phyloP scores from a whole-genome alignment of 2,888 invertebrate species.

The Synanthedon andrenaeformis region DNA sequence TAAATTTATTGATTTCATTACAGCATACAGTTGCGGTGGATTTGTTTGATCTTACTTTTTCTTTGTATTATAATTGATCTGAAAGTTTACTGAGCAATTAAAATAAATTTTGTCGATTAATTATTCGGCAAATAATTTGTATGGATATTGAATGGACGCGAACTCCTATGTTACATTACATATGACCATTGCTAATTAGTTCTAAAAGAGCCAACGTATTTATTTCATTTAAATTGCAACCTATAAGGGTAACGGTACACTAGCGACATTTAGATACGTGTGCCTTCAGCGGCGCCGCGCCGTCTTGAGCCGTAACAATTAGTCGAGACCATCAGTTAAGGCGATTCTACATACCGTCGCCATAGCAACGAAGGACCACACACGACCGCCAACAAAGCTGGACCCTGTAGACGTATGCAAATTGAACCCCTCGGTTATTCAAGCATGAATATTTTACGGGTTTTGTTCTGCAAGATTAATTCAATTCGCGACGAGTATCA shows the following conservation, averaged over 20 bases:
- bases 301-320: slow-evolving; percentile 49
- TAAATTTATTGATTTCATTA: no score
- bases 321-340: slow-evolving; percentile 49
- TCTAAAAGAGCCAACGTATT: background rate
- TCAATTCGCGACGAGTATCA: slow-evolving; percentile 20
- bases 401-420: slow-evolving; percentile 31
- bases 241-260: slow-evolving; percentile 23
- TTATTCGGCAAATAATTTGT: no score
- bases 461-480: slow-evolving; percentile 39
- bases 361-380: slow-evolving; percentile 62
- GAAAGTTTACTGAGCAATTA: no score
- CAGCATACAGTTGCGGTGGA: no score
- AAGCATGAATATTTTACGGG: slow-evolving; percentile 39
- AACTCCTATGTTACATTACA: no score
- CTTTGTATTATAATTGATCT: no score
- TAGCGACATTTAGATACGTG: slow-evolving; percentile 46
- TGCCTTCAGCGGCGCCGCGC: slow-evolving; percentile 27
- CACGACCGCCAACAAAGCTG: slow-evolving; percentile 34
- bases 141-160: no score
- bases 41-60: no score
- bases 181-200: background rate
- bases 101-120: no score
- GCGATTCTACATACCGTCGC: slow-evolving; percentile 27
- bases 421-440: slow-evolving; percentile 39
- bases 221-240: background rate